Base-by-base conservation (phyloP, 2,797 vertebrate genomes). In the Etheostoma perlongum region DNA sequence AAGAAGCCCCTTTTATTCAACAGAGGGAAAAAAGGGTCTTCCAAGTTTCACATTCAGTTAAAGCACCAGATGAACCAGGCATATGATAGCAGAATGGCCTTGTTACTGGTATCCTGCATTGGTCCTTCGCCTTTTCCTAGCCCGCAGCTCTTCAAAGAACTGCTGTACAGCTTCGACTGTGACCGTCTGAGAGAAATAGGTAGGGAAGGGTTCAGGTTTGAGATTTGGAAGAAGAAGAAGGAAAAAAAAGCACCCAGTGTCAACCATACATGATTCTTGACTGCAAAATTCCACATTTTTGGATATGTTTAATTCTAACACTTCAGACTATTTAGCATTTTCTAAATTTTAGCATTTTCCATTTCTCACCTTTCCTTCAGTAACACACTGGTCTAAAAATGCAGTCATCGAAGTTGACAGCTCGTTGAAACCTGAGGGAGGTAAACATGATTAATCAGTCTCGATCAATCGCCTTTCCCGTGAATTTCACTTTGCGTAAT, bases 361-460 rank as follows among this genome's bases (percentile, higher is more conserved):
- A 23, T 47, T 65, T 76, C 89, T 93, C 94, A 99, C 98, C 95
- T 97, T 97, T 88, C 96, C 96, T 93, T 99, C 97, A 76, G 96
- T 93, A 72, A 92, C 96, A 91, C 96, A 97, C 81, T 95, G 95
- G 79, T 95, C 94, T 75, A 98, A 93, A 92, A 99, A 98, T 55
- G 95, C 94, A 2, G 83, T 95, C 79, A 99, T 88, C 33, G 97
- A 96, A 1, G 95, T 94, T 84, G 96, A 96, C 90, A 99, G 82
- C 76, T 98, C 97, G 7, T 97, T 98, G 89, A 96, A 96, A 83
- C 97, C 98, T 99, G 88, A 69, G 36, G 57, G 58, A 68, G 47
- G 62, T 74, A 66, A 51, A 36, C 19, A 40, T 16, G 30, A 81
- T 74, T 53, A 51, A 77, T 78, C 25, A 72, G 54, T 36, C 67